Evolutionary conservation across 2,797 vertebrate genomes (phyloP), one percentile per base, ranked within the genome.

Genomic region (Coluber constrictor): DNA sequence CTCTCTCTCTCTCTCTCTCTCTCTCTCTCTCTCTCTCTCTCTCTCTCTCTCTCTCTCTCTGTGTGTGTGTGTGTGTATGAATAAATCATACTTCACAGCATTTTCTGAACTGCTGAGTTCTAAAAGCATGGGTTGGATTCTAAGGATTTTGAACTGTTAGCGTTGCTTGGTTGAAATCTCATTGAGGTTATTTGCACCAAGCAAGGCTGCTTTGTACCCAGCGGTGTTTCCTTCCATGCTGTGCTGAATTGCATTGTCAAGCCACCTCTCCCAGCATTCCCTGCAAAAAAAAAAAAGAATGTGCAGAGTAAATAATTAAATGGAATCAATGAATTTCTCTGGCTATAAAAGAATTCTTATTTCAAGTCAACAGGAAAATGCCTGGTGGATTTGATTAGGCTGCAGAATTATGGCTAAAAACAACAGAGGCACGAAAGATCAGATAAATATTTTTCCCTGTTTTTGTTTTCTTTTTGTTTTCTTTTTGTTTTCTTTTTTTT

Each of bases 291-390:
- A 25, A 60, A 25, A 37, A 37, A 37, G 37, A 37, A 56, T 89
- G 63, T 18, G 55, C 51, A 43, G 66, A 91, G 47, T 93, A 91
- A 91, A 93, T 89, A 91, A 93, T 91, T 91, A 63, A 93, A 93
- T 61, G 16, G 70, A 93, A 93, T 91, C 90, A 91, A 91, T 91
- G 86, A 89, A 27, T 88, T 88, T 91, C 61, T 88, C 86, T 43
- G 51, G 87, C 66, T 86, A 56, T 63, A 91, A 91, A 93, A 87
- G 83, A 91, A 61, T 51, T 86, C 60, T 87, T 57, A n/a, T 43
- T 83, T 70, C 89, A 93, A 86, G 32, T 47, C 32, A 55, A 55
- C 32, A 32, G 47, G 90, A 83, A 91, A 87, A 89, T 79, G 66
- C 15, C 23, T 56, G n/a, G 66, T 91, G 87, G 56, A 91, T 57